Evolutionary conservation across 2,797 vertebrate genomes (phyloP).

Genomic region (Simalia tracyae): DNA sequence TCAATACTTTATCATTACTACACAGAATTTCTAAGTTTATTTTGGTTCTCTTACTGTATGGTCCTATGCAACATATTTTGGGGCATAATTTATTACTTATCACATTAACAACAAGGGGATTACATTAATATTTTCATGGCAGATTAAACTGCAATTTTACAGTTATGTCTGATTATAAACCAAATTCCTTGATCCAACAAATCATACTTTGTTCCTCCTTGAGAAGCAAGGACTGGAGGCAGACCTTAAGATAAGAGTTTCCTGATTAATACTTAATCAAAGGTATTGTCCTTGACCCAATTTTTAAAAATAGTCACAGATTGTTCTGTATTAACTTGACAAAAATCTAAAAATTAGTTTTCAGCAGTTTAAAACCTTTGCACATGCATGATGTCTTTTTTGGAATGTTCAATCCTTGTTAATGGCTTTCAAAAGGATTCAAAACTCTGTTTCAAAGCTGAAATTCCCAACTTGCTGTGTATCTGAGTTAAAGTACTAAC

Average conservation of each 20-base stretch:
- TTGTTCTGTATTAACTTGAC: neutral
- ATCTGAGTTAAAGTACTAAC: neutral
- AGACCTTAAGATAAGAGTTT: neutral
- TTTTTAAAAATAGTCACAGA: neutral
- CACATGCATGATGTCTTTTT: neutral
- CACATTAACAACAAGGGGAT: neutral
- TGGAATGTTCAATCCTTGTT: neutral
- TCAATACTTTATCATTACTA: neutral
- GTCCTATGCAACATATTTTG: too few species aligned
- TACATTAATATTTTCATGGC: neutral
- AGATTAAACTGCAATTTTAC: neutral
- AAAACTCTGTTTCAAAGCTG: neutral
- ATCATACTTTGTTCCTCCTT: neutral
- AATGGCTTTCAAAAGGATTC: neutral
- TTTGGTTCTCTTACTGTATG: neutral
- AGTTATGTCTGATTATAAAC: neutral
- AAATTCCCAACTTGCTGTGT: neutral
- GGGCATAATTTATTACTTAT: neutral
- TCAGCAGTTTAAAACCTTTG: neutral
- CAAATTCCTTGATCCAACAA: neutral
- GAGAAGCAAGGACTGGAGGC: neutral
- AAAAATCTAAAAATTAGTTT: neutral
- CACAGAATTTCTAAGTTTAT: neutral
- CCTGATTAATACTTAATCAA: too few species aligned
- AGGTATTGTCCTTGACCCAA: neutral